These are phyloP conservation scores for Kryptolebias ocellatus DNA, from an alignment of 2,797 vertebrate species.

Conservation along the genomic window DNA sequence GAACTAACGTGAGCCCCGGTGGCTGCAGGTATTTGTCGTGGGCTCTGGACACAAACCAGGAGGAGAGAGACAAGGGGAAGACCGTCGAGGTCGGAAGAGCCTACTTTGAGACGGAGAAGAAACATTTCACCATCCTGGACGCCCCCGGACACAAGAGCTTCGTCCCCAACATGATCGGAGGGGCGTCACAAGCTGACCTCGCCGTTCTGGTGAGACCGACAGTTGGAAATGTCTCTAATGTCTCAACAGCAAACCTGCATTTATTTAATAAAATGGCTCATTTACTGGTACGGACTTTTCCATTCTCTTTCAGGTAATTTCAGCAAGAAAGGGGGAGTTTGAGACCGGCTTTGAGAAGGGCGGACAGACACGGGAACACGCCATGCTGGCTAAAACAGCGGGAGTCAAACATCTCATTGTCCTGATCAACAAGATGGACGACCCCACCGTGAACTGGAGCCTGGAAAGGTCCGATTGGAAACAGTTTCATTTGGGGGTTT, in stretches of 20 bases:
- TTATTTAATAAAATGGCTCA: too few relatives aligned
- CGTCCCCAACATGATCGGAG: constrained; percentile 99
- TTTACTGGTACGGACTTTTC: too few relatives aligned
- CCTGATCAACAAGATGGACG: constrained; percentile 99
- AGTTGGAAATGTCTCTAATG: too few relatives aligned
- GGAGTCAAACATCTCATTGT: constrained; percentile 99
- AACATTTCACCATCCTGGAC: constrained; percentile 98
- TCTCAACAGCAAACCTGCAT: too few relatives aligned
- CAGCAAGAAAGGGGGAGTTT: constrained; percentile 98
- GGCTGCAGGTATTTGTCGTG: constrained; percentile 94
- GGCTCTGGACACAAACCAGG: constrained; percentile 99
- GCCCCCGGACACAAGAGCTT: constrained; percentile 99
- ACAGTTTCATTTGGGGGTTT: neutral
- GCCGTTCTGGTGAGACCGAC: constrained; percentile 91
- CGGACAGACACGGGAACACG: constrained; percentile 97
- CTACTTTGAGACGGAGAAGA: constrained; percentile 98
- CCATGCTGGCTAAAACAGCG: constrained; percentile 98
- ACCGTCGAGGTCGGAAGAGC: constrained; percentile 98
- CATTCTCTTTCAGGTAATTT: constrained; percentile 87
- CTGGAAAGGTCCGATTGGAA: constrained; percentile 83
- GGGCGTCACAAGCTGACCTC: constrained; percentile 97
- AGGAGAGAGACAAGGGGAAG: constrained; percentile 99
- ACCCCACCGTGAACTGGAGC: constrained; percentile 99
- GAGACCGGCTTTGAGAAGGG: constrained; percentile 99
- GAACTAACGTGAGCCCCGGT: too few relatives aligned